These are phyloP conservation scores for Margarornis squamiger DNA, from an alignment of 2,797 vertebrate genomes.

Conservation along the genomic window DNA sequence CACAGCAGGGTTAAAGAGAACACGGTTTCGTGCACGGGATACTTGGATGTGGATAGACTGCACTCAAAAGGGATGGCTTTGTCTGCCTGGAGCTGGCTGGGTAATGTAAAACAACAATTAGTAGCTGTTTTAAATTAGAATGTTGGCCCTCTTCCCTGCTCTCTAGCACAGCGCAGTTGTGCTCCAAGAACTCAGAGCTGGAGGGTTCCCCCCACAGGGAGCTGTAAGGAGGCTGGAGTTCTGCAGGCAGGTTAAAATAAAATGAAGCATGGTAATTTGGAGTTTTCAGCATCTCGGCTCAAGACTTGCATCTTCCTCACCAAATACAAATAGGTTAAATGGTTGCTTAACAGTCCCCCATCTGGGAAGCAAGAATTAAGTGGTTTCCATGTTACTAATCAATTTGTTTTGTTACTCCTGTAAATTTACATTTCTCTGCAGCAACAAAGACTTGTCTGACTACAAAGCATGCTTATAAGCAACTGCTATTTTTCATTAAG, in stretches of 20 bases:
- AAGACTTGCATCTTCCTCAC: background rate
- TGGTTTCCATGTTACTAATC: constrained; percentile 31
- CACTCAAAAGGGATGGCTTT: background rate
- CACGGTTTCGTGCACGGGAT: accelerated
- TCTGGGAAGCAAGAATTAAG: constrained; percentile 22
- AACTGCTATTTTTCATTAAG: constrained; percentile 17
- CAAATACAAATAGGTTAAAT: background rate
- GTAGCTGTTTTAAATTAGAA: background rate
- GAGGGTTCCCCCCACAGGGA: accelerated
- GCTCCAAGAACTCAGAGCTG: background rate
- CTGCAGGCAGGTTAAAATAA: background rate
- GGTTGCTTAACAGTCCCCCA: background rate
- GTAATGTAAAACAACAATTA: background rate
- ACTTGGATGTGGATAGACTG: background rate
- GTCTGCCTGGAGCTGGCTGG: background rate
- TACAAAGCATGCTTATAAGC: constrained; percentile 11
- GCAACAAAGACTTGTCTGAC: background rate
- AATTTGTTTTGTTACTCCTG: constrained; percentile 24
- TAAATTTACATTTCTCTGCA: constrained; percentile 35
- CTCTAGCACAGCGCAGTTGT: background rate
- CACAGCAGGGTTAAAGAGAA: background rate
- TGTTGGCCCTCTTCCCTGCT: background rate
- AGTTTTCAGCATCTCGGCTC: background rate
- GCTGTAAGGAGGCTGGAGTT: background rate
- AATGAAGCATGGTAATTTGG: background rate